Conservation (phyloP, 2,113 vertebrate genomes). For the Montifringilla adamsi region DNA sequence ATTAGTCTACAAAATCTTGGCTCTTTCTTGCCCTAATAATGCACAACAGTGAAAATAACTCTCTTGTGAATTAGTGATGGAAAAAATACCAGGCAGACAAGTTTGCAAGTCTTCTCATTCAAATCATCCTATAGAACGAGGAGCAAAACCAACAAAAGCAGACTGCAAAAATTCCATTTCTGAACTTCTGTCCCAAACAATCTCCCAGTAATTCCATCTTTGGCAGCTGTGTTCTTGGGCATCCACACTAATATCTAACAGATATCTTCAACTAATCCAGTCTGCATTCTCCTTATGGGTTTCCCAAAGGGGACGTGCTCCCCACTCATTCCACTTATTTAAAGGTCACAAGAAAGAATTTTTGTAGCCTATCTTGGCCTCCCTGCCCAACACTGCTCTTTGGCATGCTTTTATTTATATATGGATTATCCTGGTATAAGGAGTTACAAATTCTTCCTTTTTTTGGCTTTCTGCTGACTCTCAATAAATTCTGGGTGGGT, state of each 20-base stretch:
- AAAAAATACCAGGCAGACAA: not conserved
- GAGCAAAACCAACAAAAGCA: not conserved
- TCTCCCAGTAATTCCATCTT: constrained; percentile 22
- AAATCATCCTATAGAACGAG: not conserved
- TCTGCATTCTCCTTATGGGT: not conserved
- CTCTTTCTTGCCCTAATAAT: not conserved
- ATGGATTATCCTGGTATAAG: not conserved
- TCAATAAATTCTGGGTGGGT: not conserved
- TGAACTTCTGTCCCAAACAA: not conserved
- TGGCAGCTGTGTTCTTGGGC: constrained; percentile 18
- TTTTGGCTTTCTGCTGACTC: not conserved
- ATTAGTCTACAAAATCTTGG: not conserved
- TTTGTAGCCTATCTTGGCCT: not conserved
- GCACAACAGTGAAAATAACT: not conserved
- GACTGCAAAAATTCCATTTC: not conserved
- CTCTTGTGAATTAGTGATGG: not conserved
- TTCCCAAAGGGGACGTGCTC: not conserved
- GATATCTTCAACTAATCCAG: constrained; percentile 38
- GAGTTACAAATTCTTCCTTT: not conserved
- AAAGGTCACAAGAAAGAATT: constrained; percentile 37
- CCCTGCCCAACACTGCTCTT: not conserved
- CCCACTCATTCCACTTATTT: constrained; percentile 19
- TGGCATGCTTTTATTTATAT: not conserved
- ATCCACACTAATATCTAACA: not conserved
- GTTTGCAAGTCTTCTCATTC: not conserved